Percentiles rank a stretch among this genome's conserved stretches.
Evolutionary conservation across 2,888 invertebrate species (phyloP).

Genomic region (Zele albiditarsus): DNA sequence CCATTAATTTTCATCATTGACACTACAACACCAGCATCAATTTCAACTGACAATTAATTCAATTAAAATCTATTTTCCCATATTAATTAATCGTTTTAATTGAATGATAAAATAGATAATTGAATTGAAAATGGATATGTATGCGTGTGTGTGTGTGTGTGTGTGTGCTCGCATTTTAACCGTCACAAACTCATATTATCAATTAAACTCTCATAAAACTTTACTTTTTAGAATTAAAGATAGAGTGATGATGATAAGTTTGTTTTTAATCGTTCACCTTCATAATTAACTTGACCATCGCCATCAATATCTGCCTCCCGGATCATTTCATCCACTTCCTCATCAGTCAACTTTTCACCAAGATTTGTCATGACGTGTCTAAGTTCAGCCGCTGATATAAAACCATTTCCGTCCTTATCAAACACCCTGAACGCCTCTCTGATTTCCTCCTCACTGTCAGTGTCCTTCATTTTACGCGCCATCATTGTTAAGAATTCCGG

Average conservation of each 20-base stretch:
- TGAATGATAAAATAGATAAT: constrained; percentile 47
- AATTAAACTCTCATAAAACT: too few relatives aligned
- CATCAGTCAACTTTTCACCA: constrained; percentile 98
- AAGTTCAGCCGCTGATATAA: constrained; percentile 98
- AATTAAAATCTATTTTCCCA: constrained; percentile 1
- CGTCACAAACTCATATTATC: too few relatives aligned
- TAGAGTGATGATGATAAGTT: background rate
- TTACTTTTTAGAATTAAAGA: too few relatives aligned
- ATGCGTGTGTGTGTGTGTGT: too few relatives aligned
- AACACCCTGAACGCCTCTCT: constrained; percentile 99
- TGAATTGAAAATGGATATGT: constrained; percentile 33
- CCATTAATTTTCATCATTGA: background rate
- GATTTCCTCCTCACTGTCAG: constrained; percentile 99
- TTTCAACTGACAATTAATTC: background rate
- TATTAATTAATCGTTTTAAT: constrained; percentile 47
- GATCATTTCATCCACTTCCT: constrained; percentile 99
- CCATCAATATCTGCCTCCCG: constrained; percentile 99
- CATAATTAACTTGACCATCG: constrained; percentile 99
- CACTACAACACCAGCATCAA: background rate
- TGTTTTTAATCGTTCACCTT: constrained; percentile 76
- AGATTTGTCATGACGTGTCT: constrained; percentile 99
- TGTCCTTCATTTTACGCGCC: constrained; percentile 99
- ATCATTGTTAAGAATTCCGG: constrained; percentile 99
- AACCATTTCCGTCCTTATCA: constrained; percentile 99
- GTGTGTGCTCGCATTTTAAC: too few relatives aligned